Conservation (phyloP, 2,797 vertebrate species). For the Hemitrygon akajei region DNA sequence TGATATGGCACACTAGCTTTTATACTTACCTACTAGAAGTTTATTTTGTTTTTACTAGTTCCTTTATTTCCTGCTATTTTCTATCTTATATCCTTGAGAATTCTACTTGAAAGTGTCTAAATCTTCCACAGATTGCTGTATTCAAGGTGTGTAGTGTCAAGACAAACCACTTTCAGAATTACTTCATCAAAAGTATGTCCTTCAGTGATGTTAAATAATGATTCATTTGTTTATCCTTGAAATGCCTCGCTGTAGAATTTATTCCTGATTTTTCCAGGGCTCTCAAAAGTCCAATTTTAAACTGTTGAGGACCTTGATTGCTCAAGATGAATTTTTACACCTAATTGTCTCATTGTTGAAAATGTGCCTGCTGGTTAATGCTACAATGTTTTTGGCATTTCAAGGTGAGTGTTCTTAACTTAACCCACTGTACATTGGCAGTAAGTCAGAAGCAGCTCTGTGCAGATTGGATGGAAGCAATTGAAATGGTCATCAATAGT, state of each 20-base stretch:
- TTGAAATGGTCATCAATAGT: neutral
- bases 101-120: neutral
- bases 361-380: neutral
- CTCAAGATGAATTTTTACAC: neutral
- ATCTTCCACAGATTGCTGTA: neutral
- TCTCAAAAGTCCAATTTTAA: neutral
- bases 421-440: neutral
- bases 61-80: too few relatives aligned
- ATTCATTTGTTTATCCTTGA: too few relatives aligned
- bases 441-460: neutral
- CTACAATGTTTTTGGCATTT: too few relatives aligned
- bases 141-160: neutral
- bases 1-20: too few relatives aligned
- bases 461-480: neutral
- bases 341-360: neutral
- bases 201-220: neutral
- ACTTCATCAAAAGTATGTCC: neutral
- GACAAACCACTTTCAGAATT: neutral
- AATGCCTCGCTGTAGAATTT: neutral
- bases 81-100: too few relatives aligned
- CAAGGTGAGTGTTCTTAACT: too few relatives aligned
- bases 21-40: neutral
- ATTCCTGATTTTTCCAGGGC: neutral
- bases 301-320: neutral
- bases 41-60: neutral